A percentile compares a stretch with the other conserved stretches of the same genome.
Evolutionary conservation across 2,888 invertebrate species (phyloP).

Genomic region (Eilema griseolum): DNA sequence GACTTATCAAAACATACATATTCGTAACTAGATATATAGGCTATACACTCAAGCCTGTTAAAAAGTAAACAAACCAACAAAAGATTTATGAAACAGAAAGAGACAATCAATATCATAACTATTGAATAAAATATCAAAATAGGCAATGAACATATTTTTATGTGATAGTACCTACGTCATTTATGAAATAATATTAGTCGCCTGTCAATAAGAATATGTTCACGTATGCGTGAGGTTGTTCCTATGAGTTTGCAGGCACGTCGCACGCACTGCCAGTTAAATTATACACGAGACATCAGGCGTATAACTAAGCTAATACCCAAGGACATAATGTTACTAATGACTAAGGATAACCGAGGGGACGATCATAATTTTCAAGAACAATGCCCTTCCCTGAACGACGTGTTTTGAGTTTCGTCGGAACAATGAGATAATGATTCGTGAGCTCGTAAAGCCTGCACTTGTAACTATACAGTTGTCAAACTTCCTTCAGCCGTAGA

Average conservation of each 20-base stretch:
- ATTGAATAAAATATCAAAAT: constrained; percentile 26
- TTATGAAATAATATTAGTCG: constrained; percentile 37
- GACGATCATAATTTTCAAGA: constrained; percentile 79
- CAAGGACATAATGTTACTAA: constrained; percentile 77
- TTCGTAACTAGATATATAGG: too few species aligned
- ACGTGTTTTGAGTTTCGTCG: constrained; percentile 70
- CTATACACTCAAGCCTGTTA: background rate
- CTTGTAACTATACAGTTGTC: constrained; percentile 70
- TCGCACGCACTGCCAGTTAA: constrained; percentile 41
- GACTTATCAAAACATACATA: background rate
- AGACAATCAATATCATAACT: constrained; percentile 9
- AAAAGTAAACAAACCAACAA: constrained; percentile 3
- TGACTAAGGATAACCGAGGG: constrained; percentile 74
- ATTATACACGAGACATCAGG: constrained; percentile 57
- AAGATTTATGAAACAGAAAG: constrained; percentile 8
- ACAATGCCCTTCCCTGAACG: constrained; percentile 76
- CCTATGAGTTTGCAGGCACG: constrained; percentile 28
- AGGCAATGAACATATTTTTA: constrained; percentile 42
- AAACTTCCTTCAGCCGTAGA: constrained; percentile 65
- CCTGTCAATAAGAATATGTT: constrained; percentile 32
- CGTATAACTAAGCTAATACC: constrained; percentile 67
- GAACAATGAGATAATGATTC: constrained; percentile 83
- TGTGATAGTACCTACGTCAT: constrained; percentile 47
- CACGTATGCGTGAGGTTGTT: background rate
- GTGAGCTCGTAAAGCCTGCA: constrained; percentile 72